These are phyloP conservation scores for Drosophila rellima DNA, from an alignment of 2,888 invertebrate species.

Conservation along the genomic window DNA sequence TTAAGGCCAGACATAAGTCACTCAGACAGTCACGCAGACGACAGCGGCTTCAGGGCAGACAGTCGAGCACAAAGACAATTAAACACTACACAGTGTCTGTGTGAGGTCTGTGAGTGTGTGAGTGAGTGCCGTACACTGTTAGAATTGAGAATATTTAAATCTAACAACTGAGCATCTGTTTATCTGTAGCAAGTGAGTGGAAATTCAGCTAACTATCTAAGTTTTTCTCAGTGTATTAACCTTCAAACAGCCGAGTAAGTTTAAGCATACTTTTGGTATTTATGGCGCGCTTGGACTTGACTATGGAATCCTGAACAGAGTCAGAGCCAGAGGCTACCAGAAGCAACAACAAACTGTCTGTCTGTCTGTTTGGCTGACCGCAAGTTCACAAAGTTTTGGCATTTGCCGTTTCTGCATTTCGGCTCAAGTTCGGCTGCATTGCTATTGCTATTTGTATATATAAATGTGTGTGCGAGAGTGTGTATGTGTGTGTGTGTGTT, in stretches of 20 bases:
- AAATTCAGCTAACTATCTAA: background rate
- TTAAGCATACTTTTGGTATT: conserved; percentile 57
- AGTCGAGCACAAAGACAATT: conserved; percentile 67
- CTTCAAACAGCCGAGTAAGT: conserved; percentile 65
- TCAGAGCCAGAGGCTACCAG: conserved; percentile 16
- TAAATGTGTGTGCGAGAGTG: background rate
- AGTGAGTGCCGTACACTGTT: conserved; percentile 28
- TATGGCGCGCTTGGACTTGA: conserved; percentile 62
- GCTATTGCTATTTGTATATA: conserved; percentile 35
- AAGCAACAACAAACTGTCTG: conserved; percentile 50
- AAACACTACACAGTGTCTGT: conserved; percentile 51
- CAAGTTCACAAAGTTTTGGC: conserved; percentile 64
- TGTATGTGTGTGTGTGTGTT: conserved; percentile 14
- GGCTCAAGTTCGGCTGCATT: conserved; percentile 53
- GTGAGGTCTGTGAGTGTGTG: conserved; percentile 5
- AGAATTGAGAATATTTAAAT: background rate
- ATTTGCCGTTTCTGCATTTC: conserved; percentile 51
- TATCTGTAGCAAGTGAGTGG: too few species aligned
- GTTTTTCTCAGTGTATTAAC: conserved; percentile 55
- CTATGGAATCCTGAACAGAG: conserved; percentile 35
- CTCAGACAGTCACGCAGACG: conserved; percentile 72
- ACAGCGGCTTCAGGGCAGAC: conserved; percentile 47
- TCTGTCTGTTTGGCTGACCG: conserved; percentile 58
- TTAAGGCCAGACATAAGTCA: conserved; percentile 81
- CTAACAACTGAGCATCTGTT: background rate